A percentile compares a stretch with the other conserved stretches of the same genome.
phyloP scores from a whole-genome alignment of 2,113 vertebrate species.

The Cryptomyrus ogoouensis region DNA sequence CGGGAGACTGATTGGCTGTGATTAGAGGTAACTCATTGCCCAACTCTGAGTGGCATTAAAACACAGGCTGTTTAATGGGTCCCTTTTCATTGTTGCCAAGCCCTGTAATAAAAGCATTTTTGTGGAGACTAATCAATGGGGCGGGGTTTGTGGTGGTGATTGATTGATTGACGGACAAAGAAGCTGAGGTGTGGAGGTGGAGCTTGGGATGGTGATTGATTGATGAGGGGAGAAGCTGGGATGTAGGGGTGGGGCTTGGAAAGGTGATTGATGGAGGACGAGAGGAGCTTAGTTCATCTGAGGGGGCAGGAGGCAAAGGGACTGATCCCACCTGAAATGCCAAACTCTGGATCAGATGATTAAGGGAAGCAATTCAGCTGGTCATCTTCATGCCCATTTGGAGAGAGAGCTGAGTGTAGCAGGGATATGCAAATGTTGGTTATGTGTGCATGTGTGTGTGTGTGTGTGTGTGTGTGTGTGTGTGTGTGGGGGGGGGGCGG shows the following conservation, averaged over 20 bases:
- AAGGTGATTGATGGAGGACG: background rate
- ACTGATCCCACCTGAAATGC: background rate
- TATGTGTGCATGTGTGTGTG: background rate
- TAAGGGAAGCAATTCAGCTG: conserved; percentile 53
- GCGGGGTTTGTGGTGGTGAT: conserved; percentile 15
- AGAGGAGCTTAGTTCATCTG: background rate
- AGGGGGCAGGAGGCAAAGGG: background rate
- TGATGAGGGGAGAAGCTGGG: conserved; percentile 26
- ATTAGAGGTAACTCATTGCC: conserved; percentile 56
- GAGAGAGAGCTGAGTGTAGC: conserved; percentile 30
- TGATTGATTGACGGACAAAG: conserved; percentile 34
- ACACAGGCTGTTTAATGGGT: conserved; percentile 54
- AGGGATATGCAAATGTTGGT: conserved; percentile 16
- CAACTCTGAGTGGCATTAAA: conserved; percentile 55
- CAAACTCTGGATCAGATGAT: conserved; percentile 40
- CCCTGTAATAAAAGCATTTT: conserved; percentile 58
- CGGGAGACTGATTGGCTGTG: conserved; percentile 37
- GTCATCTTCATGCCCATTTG: conserved; percentile 52
- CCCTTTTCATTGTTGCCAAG: conserved; percentile 55
- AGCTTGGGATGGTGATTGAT: conserved; percentile 32
- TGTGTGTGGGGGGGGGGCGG: background rate
- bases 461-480: background rate
- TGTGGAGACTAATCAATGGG: conserved; percentile 26
- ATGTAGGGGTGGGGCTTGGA: background rate
- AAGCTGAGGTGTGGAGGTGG: background rate